Base-by-base conservation (phyloP, 2,113 vertebrate genomes). In the Etheostoma spectabile region DNA sequence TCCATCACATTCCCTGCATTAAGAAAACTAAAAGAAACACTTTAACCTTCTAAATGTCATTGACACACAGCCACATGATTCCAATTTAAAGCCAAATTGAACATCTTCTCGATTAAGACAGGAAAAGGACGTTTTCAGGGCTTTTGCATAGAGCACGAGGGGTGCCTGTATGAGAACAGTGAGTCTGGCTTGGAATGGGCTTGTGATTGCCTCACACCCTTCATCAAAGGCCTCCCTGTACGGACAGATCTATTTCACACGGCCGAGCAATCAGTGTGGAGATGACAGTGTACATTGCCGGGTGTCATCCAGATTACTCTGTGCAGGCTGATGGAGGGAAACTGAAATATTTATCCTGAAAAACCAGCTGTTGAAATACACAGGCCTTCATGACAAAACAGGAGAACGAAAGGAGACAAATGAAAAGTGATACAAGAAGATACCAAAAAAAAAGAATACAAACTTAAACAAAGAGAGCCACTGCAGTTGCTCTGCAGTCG, bases 291-390 rank as follows among this genome's bases (percentile, higher is more conserved):
- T 62, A 81, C 69, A 46, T 68, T 33, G 80, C 66, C 0, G 55
- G 52, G 77, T 86, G 90, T 89, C 84, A 61, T 1, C 38, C 16
- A 60, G 81, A 88, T 89, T 87, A 86, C 76, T 78, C 30, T 24
- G 10, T 46, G 24, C 22, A 18, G 22, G 52, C 72, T 71, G 72
- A 69, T 38, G 76, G 59, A 67, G 22, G 63, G 35, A 15, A 74
- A 68, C 82, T 86, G 76, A 91, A 88, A 90, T 87, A 88, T 92
- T 88, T 87, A 84, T 89, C 60, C 52, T 7, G 67, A 60, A 75
- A 74, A 88, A 75, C 21, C 30, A 68, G 74, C 86, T 79, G 86
- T 74, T 75, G 59, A 69, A 82, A 75, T 1, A 38, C 62, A 82
- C 12, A 42, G 27, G 55, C 46, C 6, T 69, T 15, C 27, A 5